Evolutionary conservation across 2,888 invertebrate species (phyloP), one percentile per base, ranked within the genome.

Genomic region (Atethmia centrago): DNA sequence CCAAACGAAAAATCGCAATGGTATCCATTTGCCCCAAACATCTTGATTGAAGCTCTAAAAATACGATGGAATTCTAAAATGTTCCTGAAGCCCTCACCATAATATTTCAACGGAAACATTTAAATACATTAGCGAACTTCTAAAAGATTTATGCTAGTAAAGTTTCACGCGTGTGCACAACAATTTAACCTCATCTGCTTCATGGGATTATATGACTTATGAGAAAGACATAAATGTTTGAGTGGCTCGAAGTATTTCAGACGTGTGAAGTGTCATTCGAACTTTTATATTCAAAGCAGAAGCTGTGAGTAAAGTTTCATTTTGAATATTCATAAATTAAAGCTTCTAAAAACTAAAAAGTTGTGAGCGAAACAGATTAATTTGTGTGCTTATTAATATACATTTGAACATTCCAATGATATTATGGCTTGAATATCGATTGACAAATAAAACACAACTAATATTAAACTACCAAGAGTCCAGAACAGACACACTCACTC

Each of bases 111-210:
- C 61, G 36, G 47, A 63, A 62, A 62, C 36, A 62, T 70, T 71
- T 72, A 56, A 65, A 67, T 61, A 36, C 28, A 72, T 81, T 80
- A 79, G 80, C 51, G 40, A 80, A 80, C 61, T 71, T 71, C 40
- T 36, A 61, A 75, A 55, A 36, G 81, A 75, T 81, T 80, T 75
- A 77, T 70, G 19, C 51, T 64, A 28, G 59, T 28, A 45, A 79
- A n/a, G n/a, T 79, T 83, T 83, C 16, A 83, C 53, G 53, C 68
- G 51, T 64, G 28, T 65, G 51, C 56, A 56, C 16, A 47, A 65
- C 28, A 58, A 62, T 64, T 67, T 66, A 66, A 14, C 49, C 21
- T 31, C 25, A 68, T 58, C 45, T 42, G 49, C 58, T 45, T 64
- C 63, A 79, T 28, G 25, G 58, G 58, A 80, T 64, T 59, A 55